phyloP scores from a whole-genome alignment of 2,113 vertebrate species.

The Dicentrarchus labrax region DNA sequence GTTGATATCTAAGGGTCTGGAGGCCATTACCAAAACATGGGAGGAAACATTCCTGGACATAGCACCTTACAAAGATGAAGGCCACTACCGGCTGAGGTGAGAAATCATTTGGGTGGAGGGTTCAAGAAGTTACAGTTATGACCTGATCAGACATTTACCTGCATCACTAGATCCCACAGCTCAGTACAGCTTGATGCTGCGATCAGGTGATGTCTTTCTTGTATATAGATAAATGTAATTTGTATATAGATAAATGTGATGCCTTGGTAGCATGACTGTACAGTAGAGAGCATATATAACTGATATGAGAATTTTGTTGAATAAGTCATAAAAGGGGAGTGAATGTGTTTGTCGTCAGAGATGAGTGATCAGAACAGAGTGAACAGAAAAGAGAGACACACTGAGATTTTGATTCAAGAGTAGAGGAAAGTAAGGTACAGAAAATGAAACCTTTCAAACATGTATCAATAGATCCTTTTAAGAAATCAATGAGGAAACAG shows the following conservation, averaged over 20 bases:
- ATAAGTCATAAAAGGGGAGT: not conserved
- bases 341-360: not conserved
- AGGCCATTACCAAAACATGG: constrained; percentile 67
- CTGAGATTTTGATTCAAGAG: not conserved
- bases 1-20: constrained; percentile 61
- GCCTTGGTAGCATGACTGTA: not conserved
- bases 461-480: not conserved
- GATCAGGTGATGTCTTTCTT: not conserved
- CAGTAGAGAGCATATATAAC: not conserved
- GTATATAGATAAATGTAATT: not conserved
- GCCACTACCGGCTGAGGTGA: constrained; percentile 69
- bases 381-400: constrained; percentile 8
- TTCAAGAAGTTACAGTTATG: not conserved
- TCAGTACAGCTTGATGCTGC: constrained; percentile 18
- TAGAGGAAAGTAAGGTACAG: not conserved
- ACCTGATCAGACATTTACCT: not conserved
- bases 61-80: constrained; percentile 64
- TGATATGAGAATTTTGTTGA: not conserved
- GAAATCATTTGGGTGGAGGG: not conserved
- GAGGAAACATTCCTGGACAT: constrained; percentile 57
- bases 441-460: not conserved
- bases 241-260: not conserved
- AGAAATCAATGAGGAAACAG: not conserved
- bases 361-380: not conserved
- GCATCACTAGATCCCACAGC: not conserved